Evolutionary conservation across 1,140 invertebrate species (phyloP).

Genomic region (Lordiphosa clarofinis): DNA sequence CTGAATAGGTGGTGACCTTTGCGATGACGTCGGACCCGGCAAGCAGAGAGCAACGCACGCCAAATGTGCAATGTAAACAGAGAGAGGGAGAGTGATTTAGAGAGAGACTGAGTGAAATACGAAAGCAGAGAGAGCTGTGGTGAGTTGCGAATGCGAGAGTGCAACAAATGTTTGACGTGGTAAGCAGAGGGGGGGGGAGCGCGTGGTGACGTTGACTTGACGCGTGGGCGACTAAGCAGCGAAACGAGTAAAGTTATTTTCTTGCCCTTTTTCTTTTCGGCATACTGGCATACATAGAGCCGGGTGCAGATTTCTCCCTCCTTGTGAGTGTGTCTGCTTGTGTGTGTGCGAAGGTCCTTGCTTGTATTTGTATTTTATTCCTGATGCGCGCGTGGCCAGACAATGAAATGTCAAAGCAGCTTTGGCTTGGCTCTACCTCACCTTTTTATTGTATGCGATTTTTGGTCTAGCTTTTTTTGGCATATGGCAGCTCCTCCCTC

Average conservation of each 20-base stretch:
- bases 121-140: slow-evolving; percentile 26
- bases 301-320: too few relatives aligned
- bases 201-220: slow-evolving; percentile 2
- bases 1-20: slow-evolving; percentile 60
- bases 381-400: slow-evolving; percentile 42
- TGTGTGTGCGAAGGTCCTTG: slow-evolving; percentile 20
- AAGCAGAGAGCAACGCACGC: slow-evolving; percentile 19
- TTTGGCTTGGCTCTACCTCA: slow-evolving; percentile 20
- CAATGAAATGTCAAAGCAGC: slow-evolving; percentile 54
- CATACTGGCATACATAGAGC: slow-evolving; percentile 68
- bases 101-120: neutral
- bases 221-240: slow-evolving; percentile 34
- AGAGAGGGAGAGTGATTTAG: slow-evolving; percentile 30
- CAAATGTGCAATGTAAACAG: slow-evolving; percentile 47
- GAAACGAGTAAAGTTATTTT: slow-evolving; percentile 53
- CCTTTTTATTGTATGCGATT: slow-evolving; percentile 17
- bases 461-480: neutral
- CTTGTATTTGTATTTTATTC: neutral
- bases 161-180: slow-evolving; percentile 59
- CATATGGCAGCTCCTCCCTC: neutral
- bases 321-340: slow-evolving; percentile 10
- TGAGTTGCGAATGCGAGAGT: slow-evolving; percentile 46
- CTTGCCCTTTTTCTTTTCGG: slow-evolving; percentile 49
- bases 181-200: neutral
- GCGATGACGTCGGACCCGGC: slow-evolving; percentile 52